These are phyloP conservation scores for Acleris cristana DNA, from an alignment of 2,888 invertebrate species.

Conservation along the genomic window DNA sequence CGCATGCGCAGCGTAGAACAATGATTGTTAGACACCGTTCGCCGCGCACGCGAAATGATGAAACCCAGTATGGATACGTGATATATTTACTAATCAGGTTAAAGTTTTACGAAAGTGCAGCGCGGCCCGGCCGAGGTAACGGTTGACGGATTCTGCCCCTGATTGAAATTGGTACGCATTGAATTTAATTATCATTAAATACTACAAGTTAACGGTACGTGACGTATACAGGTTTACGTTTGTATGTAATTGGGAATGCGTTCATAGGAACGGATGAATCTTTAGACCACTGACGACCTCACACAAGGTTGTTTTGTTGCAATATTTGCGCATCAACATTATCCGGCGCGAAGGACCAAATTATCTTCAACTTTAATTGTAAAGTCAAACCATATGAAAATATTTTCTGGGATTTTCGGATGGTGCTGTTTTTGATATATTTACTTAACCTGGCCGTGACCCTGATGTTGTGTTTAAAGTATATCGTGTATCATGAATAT, in stretches of 20 bases:
- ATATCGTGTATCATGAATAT: background rate
- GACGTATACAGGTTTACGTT: conserved; percentile 5
- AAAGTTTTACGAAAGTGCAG: conserved; percentile 68
- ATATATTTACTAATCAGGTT: conserved; percentile 68
- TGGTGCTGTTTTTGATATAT: too few relatives aligned
- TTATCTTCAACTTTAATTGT: too few relatives aligned
- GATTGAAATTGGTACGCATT: conserved; percentile 36
- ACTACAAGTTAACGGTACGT: conserved; percentile 38
- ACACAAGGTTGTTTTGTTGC: too few relatives aligned
- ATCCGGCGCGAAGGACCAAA: too few relatives aligned
- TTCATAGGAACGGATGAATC: background rate
- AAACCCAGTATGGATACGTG: conserved; percentile 64
- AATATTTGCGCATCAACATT: too few relatives aligned
- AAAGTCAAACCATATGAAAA: too few relatives aligned
- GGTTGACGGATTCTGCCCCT: conserved; percentile 43
- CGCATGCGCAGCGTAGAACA: conserved; percentile 55
- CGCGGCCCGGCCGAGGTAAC: conserved; percentile 48
- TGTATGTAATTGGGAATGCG: background rate
- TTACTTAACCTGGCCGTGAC: too few relatives aligned
- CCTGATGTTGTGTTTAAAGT: background rate
- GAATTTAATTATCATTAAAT: conserved; percentile 30
- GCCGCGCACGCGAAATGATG: conserved; percentile 59
- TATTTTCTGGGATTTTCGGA: too few relatives aligned
- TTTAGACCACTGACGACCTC: too few relatives aligned
- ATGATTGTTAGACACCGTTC: conserved; percentile 44